Conservation (phyloP, 2,888 invertebrate species). For the Pseudococcus viburni region DNA sequence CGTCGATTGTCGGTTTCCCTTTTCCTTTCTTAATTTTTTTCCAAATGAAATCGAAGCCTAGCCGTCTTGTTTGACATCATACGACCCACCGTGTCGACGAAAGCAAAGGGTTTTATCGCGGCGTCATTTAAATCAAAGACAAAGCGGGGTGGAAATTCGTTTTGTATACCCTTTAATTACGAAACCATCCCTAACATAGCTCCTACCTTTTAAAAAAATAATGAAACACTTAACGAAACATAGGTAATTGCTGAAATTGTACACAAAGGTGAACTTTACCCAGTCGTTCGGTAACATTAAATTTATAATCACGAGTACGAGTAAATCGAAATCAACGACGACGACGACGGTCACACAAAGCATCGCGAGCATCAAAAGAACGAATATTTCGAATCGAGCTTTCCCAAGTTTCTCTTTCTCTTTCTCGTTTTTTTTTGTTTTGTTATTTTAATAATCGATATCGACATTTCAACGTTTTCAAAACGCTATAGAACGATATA, state of each 20-base stretch:
- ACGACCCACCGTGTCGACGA: neutral
- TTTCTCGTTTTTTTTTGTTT: neutral
- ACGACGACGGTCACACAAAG: neutral
- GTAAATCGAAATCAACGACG: neutral
- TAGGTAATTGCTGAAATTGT: neutral
- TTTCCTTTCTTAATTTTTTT: conserved; percentile 46
- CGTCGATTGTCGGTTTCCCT: neutral
- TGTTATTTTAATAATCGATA: neutral
- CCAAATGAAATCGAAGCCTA: neutral
- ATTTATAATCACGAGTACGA: neutral
- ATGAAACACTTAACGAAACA: conserved; percentile 20
- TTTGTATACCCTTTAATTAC: conserved; percentile 47
- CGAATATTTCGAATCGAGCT: neutral
- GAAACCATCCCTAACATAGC: neutral
- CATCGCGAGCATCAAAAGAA: neutral
- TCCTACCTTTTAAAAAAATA: neutral
- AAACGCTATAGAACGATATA: neutral
- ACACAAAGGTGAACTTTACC: conserved; percentile 20
- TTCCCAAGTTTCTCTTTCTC: neutral
- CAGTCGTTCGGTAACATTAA: neutral
- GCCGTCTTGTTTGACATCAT: neutral
- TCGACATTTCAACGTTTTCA: neutral
- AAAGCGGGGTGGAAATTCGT: conserved; percentile 18
- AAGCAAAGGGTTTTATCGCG: conserved; percentile 11
- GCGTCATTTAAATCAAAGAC: conserved; percentile 32